A percentile compares a stretch with the other conserved stretches of the same genome.
phyloP scores from a whole-genome alignment of 2,888 invertebrate species.

The Pilophorus perplexus region DNA sequence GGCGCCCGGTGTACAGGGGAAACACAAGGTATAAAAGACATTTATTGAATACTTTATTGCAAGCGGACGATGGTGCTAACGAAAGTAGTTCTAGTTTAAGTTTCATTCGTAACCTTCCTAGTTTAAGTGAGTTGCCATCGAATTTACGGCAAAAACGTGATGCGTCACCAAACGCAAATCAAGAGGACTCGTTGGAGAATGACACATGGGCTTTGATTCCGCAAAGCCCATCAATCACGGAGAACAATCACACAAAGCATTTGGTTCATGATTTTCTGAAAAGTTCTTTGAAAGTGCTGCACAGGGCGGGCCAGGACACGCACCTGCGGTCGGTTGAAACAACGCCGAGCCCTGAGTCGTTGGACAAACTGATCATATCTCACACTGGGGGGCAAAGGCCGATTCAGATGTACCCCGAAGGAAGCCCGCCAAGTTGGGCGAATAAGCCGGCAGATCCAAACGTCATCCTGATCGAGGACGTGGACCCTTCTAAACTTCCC shows the following conservation, averaged over 20 bases:
- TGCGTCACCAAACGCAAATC: too few relatives aligned
- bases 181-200: slow-evolving; percentile 3
- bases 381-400: slow-evolving; percentile 23
- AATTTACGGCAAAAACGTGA: too few relatives aligned
- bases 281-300: slow-evolving; percentile 35
- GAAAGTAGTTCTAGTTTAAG: slow-evolving; percentile 1
- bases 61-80: slow-evolving; percentile 1
- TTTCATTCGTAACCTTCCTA: slow-evolving; percentile 1
- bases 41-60: slow-evolving; percentile 6
- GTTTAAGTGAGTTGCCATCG: slow-evolving; percentile 12
- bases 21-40: slow-evolving; percentile 45
- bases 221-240: slow-evolving; percentile 9
- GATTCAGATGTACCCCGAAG: slow-evolving; percentile 36
- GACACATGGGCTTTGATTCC: slow-evolving; percentile 37
- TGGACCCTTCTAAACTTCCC: slow-evolving; percentile 44
- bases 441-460: slow-evolving; percentile 19
- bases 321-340: not conserved
- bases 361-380: slow-evolving; percentile 42
- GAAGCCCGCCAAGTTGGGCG: slow-evolving; percentile 36
- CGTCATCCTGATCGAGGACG: slow-evolving; percentile 44
- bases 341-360: not conserved
- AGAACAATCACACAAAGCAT: slow-evolving; percentile 25
- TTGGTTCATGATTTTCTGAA: slow-evolving; percentile 38
- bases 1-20: slow-evolving; percentile 45
- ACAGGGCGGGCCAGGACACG: not conserved